Conservation (phyloP, 2,888 invertebrate genomes). For the Girardia tigrina region DNA sequence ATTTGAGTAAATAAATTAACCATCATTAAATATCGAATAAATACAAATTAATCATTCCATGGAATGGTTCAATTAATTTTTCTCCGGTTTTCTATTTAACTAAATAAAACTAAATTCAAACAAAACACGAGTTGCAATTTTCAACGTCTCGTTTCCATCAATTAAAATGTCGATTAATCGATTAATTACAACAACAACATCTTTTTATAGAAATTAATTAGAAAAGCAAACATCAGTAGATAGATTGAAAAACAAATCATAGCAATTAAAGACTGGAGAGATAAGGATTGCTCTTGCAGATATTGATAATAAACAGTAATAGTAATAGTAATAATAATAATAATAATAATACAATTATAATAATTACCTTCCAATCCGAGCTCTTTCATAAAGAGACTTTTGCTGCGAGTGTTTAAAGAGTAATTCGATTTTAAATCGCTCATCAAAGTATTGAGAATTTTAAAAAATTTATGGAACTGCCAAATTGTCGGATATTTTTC, state of each 20-base stretch:
- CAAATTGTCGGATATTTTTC: conserved; percentile 2
- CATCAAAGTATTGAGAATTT: not conserved
- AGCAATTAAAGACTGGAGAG: not conserved
- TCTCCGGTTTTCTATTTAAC: not conserved
- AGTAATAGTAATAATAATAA: not conserved
- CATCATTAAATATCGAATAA: not conserved
- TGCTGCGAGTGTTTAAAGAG: not conserved
- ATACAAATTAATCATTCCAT: not conserved
- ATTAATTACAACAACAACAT: conserved; percentile 21
- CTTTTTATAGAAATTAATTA: not conserved
- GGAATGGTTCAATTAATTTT: conserved; percentile 13
- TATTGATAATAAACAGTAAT: not conserved
- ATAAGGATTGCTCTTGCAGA: not conserved
- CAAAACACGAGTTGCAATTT: not conserved
- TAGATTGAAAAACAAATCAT: not conserved
- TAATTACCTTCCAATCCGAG: conserved; percentile 5
- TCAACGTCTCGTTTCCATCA: conserved; percentile 19
- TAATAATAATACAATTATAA: not conserved
- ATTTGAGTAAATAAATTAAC: too few species aligned
- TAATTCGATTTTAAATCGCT: not conserved
- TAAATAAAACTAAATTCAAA: conserved; percentile 12
- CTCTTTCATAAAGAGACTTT: not conserved
- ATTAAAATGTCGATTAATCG: conserved; percentile 23
- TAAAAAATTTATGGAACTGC: conserved; percentile 12
- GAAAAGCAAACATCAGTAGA: not conserved